These are phyloP conservation scores for Pteromalus puparum DNA, from an alignment of 1,140 invertebrate genomes.

Conservation along the genomic window DNA sequence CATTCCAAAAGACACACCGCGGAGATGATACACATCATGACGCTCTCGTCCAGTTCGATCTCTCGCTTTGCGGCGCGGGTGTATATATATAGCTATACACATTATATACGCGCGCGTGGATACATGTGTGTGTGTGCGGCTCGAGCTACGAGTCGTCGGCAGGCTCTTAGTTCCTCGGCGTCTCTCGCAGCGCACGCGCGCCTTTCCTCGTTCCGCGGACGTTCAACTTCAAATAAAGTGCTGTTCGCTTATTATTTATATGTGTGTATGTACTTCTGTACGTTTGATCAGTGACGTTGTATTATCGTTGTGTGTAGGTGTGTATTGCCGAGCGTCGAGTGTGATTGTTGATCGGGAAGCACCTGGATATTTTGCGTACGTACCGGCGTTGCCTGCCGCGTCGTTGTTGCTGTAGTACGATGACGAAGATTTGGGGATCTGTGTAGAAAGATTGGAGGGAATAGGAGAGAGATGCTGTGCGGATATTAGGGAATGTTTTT, in stretches of 20 bases:
- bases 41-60: neutral
- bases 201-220: neutral
- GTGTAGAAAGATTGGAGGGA: too few relatives aligned
- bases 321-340: too few relatives aligned
- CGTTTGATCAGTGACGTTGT: too few relatives aligned
- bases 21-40: neutral
- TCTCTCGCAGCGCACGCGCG: slow-evolving; percentile 28
- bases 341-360: too few relatives aligned
- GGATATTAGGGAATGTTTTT: too few relatives aligned
- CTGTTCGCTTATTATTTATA: neutral
- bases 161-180: slow-evolving; percentile 33
- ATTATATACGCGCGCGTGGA: neutral
- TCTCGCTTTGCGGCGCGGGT: neutral
- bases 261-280: too few relatives aligned
- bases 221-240: neutral
- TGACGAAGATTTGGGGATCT: too few relatives aligned
- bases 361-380: too few relatives aligned
- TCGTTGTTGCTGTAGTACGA: too few relatives aligned
- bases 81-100: neutral
- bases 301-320: too few relatives aligned
- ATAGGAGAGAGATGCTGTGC: too few relatives aligned
- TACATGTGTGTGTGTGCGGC: neutral
- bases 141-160: neutral
- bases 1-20: neutral
- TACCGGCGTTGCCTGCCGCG: too few relatives aligned